phyloP scores from a whole-genome alignment of 92 coral and sea anemone species.

The Zoanthus solanderi region DNA sequence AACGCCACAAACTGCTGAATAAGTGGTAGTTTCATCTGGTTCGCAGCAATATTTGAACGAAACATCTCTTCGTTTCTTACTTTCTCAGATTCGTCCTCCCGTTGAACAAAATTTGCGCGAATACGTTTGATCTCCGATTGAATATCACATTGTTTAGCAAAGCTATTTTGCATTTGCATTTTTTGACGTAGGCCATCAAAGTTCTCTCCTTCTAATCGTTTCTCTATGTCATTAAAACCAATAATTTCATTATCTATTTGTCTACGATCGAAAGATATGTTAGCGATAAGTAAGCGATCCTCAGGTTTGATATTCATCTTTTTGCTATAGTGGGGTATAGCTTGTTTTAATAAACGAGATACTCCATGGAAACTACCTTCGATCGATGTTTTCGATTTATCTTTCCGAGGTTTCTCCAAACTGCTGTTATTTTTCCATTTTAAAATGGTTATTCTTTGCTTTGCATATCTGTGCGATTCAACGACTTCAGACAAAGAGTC shows the following conservation, averaged over 20 bases:
- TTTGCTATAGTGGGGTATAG: not conserved
- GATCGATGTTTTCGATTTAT: not conserved
- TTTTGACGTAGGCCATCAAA: constrained; percentile 10
- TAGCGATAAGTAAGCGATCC: not conserved
- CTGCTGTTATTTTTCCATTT: constrained; percentile 4
- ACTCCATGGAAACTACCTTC: constrained; percentile 19
- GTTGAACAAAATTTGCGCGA: constrained; percentile 2
- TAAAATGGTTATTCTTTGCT: not conserved
- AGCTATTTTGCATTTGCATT: constrained; percentile 6
- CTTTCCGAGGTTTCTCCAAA: not conserved
- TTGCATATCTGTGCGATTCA: not conserved
- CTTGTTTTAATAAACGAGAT: not conserved
- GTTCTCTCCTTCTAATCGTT: not conserved
- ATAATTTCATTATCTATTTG: constrained; percentile 7
- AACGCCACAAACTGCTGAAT: not conserved
- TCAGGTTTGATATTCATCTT: constrained; percentile 5
- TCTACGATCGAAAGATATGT: not conserved
- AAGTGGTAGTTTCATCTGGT: constrained; percentile 10
- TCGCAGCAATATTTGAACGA: not conserved
- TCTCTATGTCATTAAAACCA: not conserved
- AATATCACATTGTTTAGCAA: constrained; percentile 22
- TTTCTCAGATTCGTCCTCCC: not conserved
- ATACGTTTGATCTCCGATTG: constrained; percentile 13
- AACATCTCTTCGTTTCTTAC: not conserved
- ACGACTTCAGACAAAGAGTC: not conserved